Evolutionary conservation across 2,888 invertebrate genomes (phyloP).

Genomic region (Pandemis heparana): DNA sequence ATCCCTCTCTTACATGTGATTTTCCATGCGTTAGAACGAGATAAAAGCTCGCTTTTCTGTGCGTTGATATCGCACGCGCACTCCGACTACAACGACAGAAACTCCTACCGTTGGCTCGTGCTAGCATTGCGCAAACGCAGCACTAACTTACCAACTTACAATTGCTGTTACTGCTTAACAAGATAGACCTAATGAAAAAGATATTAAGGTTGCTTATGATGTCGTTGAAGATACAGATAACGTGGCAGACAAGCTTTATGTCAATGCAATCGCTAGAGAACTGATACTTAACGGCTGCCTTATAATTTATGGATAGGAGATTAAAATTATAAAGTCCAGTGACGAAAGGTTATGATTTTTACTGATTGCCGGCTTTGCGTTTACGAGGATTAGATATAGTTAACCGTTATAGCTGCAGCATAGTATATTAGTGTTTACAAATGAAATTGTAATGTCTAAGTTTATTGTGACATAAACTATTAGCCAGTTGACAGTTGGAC

Average conservation of each 20-base stretch:
- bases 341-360: conserved; percentile 66
- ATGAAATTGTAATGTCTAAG: background rate
- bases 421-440: background rate
- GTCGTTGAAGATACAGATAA: conserved; percentile 49
- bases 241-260: conserved; percentile 69
- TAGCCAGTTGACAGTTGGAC: background rate
- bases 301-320: conserved; percentile 77
- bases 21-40: no score
- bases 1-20: background rate
- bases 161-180: conserved; percentile 44
- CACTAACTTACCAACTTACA: conserved; percentile 52
- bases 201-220: conserved; percentile 50
- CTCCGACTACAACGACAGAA: background rate
- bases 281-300: conserved; percentile 79
- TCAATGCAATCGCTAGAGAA: conserved; percentile 75
- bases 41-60: no score
- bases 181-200: conserved; percentile 53
- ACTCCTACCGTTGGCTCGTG: conserved; percentile 61
- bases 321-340: conserved; percentile 74
- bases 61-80: no score
- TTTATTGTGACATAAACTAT: background rate
- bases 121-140: conserved; percentile 70
- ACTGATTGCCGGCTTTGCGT: conserved; percentile 53
- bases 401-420: conserved; percentile 1
- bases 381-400: conserved; percentile 40